A percentile compares a stretch with the other conserved stretches of the same genome.
phyloP scores from a whole-genome alignment of 37 sponge, comb jelly and placozoan species.

The Ephydatia muelleri region DNA sequence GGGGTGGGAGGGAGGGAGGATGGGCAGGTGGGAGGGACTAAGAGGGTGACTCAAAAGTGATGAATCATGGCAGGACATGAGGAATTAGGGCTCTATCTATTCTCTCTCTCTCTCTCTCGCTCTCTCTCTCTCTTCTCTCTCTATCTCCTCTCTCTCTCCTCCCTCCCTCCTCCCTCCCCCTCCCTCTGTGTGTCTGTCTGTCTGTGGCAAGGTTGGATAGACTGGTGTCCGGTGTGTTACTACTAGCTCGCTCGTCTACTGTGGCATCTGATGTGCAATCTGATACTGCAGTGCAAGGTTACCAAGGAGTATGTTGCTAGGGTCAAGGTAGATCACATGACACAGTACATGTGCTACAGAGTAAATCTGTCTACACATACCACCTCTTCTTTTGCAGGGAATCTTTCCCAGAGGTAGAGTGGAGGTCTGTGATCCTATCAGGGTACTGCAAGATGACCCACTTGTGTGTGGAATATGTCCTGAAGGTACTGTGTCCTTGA shows the following conservation, averaged over 20 bases:
- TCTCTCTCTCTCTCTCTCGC: no score
- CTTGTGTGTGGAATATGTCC: conserved; percentile 3
- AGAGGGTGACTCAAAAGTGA: no score
- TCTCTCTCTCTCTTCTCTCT: no score
- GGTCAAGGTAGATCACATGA: conserved; percentile 36
- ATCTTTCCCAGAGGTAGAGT: conserved; percentile 36
- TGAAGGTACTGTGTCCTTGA: conserved; percentile 1
- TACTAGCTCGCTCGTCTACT: conserved; percentile 20
- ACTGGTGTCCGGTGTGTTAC: conserved; percentile 43
- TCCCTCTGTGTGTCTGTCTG: conserved; percentile 13
- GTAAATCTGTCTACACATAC: neutral
- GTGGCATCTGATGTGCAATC: neutral
- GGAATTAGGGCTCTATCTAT: no score
- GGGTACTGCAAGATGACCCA: conserved; percentile 2
- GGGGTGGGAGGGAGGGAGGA: no score
- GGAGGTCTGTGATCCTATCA: conserved; percentile 32
- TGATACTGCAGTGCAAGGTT: neutral
- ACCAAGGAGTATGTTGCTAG: conserved; percentile 57
- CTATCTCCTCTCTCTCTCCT: no score
- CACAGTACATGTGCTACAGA: neutral
- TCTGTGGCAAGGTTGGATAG: conserved; percentile 56
- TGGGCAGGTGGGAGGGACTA: no score
- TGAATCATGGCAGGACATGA: no score
- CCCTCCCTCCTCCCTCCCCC: conserved; percentile 25
- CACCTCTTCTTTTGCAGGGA: conserved; percentile 18